A percentile compares a stretch with the other conserved stretches of the same genome.
These are phyloP conservation scores for Panopea generosa DNA, from an alignment of 2,888 invertebrate genomes.

Conservation along the genomic window DNA sequence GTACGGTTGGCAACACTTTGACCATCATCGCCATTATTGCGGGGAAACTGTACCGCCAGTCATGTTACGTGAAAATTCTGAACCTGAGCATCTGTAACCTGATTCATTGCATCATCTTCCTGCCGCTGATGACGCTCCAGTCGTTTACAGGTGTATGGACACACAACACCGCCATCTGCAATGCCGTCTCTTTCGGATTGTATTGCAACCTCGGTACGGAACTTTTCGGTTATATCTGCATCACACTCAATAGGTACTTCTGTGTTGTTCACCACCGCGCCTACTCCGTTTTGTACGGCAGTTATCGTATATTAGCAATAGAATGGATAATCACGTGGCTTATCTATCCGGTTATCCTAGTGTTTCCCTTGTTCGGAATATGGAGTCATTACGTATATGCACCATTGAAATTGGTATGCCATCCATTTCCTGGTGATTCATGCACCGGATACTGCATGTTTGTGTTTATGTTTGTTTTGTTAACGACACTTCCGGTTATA, in stretches of 20 bases:
- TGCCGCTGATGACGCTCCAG: slow-evolving; percentile 59
- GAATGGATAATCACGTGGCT: slow-evolving; percentile 63
- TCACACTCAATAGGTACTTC: slow-evolving; percentile 67
- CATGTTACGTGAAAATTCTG: slow-evolving; percentile 62
- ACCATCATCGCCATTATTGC: slow-evolving; percentile 58
- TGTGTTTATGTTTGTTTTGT: slow-evolving; percentile 45
- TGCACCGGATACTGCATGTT: slow-evolving; percentile 58
- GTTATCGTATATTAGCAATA: slow-evolving; percentile 25
- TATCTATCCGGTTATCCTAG: slow-evolving; percentile 62
- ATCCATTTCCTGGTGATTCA: slow-evolving; percentile 55
- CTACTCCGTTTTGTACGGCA: slow-evolving; percentile 54
- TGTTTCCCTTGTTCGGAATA: slow-evolving; percentile 61
- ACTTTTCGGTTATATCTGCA: slow-evolving; percentile 62
- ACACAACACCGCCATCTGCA: slow-evolving; percentile 43
- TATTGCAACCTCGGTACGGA: slow-evolving; percentile 64
- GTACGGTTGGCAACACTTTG: slow-evolving; percentile 56
- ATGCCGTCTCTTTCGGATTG: slow-evolving; percentile 56
- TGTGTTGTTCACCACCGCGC: slow-evolving; percentile 54
- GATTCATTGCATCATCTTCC: slow-evolving; percentile 50
- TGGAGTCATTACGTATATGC: slow-evolving; percentile 67
- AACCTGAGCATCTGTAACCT: slow-evolving; percentile 63
- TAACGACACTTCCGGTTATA: slow-evolving; percentile 55
- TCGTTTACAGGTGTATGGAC: slow-evolving; percentile 52
- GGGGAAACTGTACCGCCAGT: slow-evolving; percentile 53
- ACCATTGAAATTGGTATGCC: slow-evolving; percentile 62